Percentiles rank a stretch among this genome's conserved stretches.
These are phyloP conservation scores for Oceanodroma tethys DNA, from an alignment of 2,113 vertebrate genomes.

Conservation along the genomic window DNA sequence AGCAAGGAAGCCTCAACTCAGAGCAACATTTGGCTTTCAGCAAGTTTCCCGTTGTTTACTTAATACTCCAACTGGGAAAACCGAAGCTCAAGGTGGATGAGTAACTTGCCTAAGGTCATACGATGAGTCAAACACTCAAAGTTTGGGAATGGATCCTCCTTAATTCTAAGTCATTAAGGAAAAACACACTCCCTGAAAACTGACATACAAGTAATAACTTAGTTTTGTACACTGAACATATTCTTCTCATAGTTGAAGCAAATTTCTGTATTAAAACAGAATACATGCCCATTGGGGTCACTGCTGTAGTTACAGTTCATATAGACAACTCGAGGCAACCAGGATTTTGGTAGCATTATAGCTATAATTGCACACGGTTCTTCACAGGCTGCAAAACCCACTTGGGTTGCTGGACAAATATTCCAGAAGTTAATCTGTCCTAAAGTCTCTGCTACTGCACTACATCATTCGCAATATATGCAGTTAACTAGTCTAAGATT, in stretches of 20 bases:
- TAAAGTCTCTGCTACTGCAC: background rate
- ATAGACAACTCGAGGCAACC: background rate
- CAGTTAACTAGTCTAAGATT: background rate
- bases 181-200: constrained; percentile 9
- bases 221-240: background rate
- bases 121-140: constrained; percentile 39
- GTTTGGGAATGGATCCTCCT: constrained; percentile 46
- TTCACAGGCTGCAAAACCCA: background rate
- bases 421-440: background rate
- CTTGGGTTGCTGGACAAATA: background rate
- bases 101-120: constrained; percentile 30
- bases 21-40: background rate
- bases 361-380: background rate
- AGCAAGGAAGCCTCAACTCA: background rate
- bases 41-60: background rate
- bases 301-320: background rate
- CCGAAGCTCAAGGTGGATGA: constrained; percentile 27
- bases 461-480: background rate
- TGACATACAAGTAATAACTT: background rate
- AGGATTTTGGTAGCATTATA: background rate
- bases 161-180: constrained; percentile 5
- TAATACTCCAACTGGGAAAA: background rate
- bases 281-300: background rate
- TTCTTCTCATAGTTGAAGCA: background rate
- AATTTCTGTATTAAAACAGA: background rate